phyloP scores from a whole-genome alignment of 2,113 vertebrate species.

The Eublepharis macularius region DNA sequence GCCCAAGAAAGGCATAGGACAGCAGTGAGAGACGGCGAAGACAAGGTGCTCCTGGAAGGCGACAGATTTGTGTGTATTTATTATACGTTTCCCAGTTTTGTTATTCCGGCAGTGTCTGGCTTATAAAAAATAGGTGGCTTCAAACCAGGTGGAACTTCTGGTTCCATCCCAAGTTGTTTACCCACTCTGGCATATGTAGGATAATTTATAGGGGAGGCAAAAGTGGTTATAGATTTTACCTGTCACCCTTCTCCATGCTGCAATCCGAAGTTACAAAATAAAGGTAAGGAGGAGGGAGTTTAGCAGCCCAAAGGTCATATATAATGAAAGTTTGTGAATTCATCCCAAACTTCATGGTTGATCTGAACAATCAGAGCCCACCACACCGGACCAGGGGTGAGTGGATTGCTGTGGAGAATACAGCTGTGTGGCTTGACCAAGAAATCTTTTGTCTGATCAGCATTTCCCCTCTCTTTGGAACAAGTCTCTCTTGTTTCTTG shows the following conservation, averaged over 20 bases:
- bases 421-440: too few relatives aligned
- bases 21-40: neutral
- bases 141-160: constrained; percentile 11
- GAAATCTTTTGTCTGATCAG: too few relatives aligned
- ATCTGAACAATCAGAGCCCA: neutral
- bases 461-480: too few relatives aligned
- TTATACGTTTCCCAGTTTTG: constrained; percentile 16
- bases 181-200: neutral
- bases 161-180: constrained; percentile 26
- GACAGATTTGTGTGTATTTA: neutral
- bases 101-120: constrained; percentile 6
- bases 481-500: too few relatives aligned
- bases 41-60: neutral
- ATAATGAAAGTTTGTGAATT: neutral
- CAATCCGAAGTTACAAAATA: neutral
- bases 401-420: too few relatives aligned
- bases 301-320: neutral
- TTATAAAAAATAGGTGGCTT: constrained; percentile 25
- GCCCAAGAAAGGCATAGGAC: neutral
- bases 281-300: neutral
- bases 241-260: constrained; percentile 11
- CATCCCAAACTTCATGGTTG: neutral
- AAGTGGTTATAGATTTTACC: constrained; percentile 26
- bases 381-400: neutral
- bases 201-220: constrained; percentile 26